Evolutionary conservation across 64 coral and sea anemone genomes (phyloP), one percentile per base, ranked within the genome.

Genomic region (Montipora capricornis): DNA sequence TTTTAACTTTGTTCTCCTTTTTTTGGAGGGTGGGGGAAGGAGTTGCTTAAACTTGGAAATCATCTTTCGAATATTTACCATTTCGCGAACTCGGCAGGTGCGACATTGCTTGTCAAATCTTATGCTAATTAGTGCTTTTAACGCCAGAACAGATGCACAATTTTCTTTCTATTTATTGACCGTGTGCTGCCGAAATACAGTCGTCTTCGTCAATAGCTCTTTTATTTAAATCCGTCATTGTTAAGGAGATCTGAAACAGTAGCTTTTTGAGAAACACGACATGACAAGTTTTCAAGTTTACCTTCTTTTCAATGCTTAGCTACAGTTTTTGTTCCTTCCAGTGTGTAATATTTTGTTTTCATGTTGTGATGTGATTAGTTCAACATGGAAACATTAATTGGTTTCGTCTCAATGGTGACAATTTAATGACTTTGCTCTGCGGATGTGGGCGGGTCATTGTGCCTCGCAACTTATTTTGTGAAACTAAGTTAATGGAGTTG

Each of bases 51-150:
- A 37, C 1, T 37, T 37, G 37, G 1, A 37, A 37, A 84, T 6
- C 3, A 78, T 4, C 20, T 44, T 60, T 58, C 24, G 8, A 6
- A 64, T 71, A 66, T 86, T 71, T 71, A 51, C 62, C 49, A 86
- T 66, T 64, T 73, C 47, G 12, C 12, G n/a, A 10, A 47, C 6
- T 3, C 17, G 82, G 17, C 82, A 86, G 82, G 82, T 86, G 82
- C 66, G 16, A 10, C 80, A 15, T 37, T 15, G 20, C 80, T 60
- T 8, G 29, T 82, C 12, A 5, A 20, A 50, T 22, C 16, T 12
- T 12, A 86, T 73, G 70, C 82, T 86, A 70, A 86, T 86, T 86
- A 45, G 82, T 45, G 68, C 62, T 73, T 86, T 71, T 3, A 48
- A 50, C 20, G 66, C 44, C 46, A 71, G 5, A 86, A 46, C 62